Conservation (phyloP, 2,888 invertebrate species). For the Nymphalis c-album region DNA sequence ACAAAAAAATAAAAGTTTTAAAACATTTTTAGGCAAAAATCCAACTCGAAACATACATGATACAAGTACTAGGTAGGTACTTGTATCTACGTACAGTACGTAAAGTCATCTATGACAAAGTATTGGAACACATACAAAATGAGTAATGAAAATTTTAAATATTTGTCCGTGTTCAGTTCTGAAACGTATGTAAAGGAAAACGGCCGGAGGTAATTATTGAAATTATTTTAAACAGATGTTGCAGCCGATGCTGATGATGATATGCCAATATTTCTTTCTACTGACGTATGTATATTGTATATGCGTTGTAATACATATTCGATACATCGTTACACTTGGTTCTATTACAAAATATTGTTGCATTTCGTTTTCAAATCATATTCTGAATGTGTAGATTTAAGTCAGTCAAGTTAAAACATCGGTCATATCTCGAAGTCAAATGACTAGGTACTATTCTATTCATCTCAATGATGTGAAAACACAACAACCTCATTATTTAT, state of each 20-base stretch:
- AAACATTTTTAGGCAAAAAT: conserved; percentile 16
- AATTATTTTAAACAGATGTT: neutral
- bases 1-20: neutral
- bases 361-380: too few relatives aligned
- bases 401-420: too few relatives aligned
- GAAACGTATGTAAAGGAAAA: neutral
- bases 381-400: too few relatives aligned
- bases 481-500: neutral
- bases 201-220: neutral
- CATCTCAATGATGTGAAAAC: too few relatives aligned
- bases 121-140: neutral
- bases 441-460: too few relatives aligned
- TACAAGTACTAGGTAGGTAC: neutral
- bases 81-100: neutral
- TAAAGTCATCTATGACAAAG: neutral
- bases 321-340: too few relatives aligned
- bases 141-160: neutral
- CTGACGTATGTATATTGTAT: conserved; percentile 5
- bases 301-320: too few relatives aligned
- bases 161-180: neutral
- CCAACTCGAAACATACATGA: conserved; percentile 11
- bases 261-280: neutral
- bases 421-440: too few relatives aligned
- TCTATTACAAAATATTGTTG: too few relatives aligned
- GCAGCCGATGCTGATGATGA: conserved; percentile 1